Evolutionary conservation across 2,797 vertebrate genomes (phyloP).

Genomic region (Acipenser ruthenus): DNA sequence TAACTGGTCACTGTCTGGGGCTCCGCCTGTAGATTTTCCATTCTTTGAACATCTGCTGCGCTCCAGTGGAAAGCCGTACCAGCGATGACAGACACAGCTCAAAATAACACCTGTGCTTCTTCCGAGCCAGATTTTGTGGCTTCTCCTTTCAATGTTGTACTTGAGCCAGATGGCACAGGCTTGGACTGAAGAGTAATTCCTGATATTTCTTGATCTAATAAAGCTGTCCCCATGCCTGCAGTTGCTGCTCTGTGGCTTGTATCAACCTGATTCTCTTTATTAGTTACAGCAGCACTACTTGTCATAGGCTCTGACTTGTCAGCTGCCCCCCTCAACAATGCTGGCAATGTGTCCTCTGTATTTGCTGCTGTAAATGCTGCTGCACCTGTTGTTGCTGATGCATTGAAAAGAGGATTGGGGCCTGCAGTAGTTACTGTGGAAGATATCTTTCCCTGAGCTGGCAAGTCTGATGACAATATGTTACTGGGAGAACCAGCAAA

Average conservation of each 20-base stretch:
- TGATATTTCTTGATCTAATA: background rate
- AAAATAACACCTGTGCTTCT: too few species aligned
- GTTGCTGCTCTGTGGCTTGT: background rate
- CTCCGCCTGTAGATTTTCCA: too few species aligned
- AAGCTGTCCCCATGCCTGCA: background rate
- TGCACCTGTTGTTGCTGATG: background rate
- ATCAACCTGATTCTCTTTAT: background rate
- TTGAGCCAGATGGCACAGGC: too few species aligned
- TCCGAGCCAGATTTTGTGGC: too few species aligned
- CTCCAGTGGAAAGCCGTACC: too few species aligned
- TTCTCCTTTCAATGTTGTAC: too few species aligned
- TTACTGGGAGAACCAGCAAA: background rate
- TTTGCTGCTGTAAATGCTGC: background rate
- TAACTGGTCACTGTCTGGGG: too few species aligned
- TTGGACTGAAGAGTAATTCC: background rate
- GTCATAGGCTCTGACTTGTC: background rate
- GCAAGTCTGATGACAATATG: background rate
- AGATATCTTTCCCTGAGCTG: background rate
- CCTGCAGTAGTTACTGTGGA: background rate
- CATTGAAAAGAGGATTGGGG: background rate
- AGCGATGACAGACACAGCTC: too few species aligned
- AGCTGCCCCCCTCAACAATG: background rate
- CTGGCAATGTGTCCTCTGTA: background rate
- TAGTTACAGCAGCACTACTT: background rate
- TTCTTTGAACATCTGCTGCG: too few species aligned